Evolutionary conservation across 1,140 invertebrate species (phyloP), one percentile per base, ranked within the genome.

Genomic region (Psix sp.): DNA sequence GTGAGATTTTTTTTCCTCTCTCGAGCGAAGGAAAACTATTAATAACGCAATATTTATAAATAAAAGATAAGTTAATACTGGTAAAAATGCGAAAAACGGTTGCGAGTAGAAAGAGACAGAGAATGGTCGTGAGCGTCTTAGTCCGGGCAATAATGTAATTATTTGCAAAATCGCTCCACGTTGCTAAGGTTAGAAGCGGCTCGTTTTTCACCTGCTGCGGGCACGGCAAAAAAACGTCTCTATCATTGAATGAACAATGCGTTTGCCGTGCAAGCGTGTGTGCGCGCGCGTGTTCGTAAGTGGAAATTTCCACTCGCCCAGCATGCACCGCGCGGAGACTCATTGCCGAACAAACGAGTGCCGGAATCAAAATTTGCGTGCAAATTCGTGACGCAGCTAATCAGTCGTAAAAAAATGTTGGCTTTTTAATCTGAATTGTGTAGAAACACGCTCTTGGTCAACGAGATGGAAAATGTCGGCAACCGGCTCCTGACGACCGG

Each of bases 281-380:
- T 51, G n/a, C n/a, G 9, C 2, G 15, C 18, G 51, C 9, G 51
- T 33, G 38, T 51, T 21, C 7, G 39, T 42, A 68, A 79, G 54
- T 80, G 80, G 80, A 80, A 79, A 78, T 77, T 80, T 80, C 77
- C 56, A 33, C 16, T 26, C 31, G 14, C 11, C 15, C 59, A 48
- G 36, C 9, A 59, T 26, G 36, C n/a, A n/a, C 1, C n/a, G 20
- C 24, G 26, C 7, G 26, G n/a, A 3, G 26, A 29, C 7, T 3
- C 26, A 29, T 29, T 7, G n/a, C 7, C 26, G 7, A 7, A 29
- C 6, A 29, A 29, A 7, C 26, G 1, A 29, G 7, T 29, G 2
- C 26, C 26, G 7, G 7, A 29, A 7, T n/a, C 2, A 29, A 10
- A n/a, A 10, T 29, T 2, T 29, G 2, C 26, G n/a, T 29, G 2